Evolutionary conservation across 2,797 vertebrate species (phyloP).

Genomic region (Melanotaenia parkinsoni): DNA sequence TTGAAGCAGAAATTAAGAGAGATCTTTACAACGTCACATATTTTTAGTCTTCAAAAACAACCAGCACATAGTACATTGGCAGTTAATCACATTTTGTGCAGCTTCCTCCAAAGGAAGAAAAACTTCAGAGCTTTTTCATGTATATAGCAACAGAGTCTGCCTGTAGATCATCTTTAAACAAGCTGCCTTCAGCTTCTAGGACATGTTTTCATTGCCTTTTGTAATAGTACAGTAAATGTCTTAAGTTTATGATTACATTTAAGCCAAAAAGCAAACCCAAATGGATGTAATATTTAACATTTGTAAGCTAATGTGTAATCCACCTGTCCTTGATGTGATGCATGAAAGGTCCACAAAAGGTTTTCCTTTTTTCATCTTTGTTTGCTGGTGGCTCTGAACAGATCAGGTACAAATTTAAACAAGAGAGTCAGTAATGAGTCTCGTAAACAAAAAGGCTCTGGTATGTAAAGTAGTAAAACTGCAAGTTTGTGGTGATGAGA

Average conservation of each 20-base stretch:
- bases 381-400: neutral
- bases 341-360: neutral
- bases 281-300: neutral
- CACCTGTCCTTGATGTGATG: neutral
- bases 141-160: neutral
- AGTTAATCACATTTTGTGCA: neutral
- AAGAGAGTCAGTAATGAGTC: neutral
- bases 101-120: neutral
- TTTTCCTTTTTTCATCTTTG: neutral
- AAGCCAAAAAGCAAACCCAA: neutral
- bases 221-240: neutral
- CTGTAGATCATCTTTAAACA: neutral
- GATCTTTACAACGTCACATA: neutral
- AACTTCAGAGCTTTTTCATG: neutral
- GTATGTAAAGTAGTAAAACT: neutral
- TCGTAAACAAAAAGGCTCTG: neutral
- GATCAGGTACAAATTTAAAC: neutral
- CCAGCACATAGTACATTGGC: neutral
- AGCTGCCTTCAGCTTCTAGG: neutral
- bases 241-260: neutral
- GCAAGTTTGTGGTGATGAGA: conserved; percentile 7
- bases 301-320: neutral
- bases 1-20: neutral
- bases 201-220: neutral
- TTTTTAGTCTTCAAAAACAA: neutral